Evolutionary conservation across 35 echinoderm and acorn worm species (phyloP).

Genomic region (Lytechinus pictus): DNA sequence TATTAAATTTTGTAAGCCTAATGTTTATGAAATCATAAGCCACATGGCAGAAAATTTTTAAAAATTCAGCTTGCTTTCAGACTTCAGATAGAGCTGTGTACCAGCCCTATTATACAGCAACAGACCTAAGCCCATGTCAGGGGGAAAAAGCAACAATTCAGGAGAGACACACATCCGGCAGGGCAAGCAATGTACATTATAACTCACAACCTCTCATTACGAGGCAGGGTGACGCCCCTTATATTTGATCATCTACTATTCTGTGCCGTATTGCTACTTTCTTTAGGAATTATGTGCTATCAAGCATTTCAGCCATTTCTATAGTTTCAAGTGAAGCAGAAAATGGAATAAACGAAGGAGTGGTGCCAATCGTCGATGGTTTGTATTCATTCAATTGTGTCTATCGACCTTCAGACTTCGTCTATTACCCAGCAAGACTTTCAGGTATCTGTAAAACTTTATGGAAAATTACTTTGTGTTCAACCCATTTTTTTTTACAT

Average conservation of each 20-base stretch:
- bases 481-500: neutral
- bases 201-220: neutral
- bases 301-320: constrained; percentile 10
- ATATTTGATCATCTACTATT: neutral
- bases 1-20: no score
- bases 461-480: neutral
- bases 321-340: neutral
- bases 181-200: no score
- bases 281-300: neutral
- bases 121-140: no score
- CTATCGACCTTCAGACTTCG: neutral
- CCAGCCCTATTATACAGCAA: no score
- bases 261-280: constrained; percentile 1
- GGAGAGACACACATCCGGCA: no score
- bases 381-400: neutral
- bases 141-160: no score
- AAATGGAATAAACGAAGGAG: neutral
- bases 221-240: neutral
- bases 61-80: no score
- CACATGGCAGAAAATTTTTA: no score
- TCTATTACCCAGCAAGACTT: neutral
- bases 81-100: no score
- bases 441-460: neutral
- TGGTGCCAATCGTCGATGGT: neutral
- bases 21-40: no score